These are phyloP conservation scores for Tribolium madens DNA, from an alignment of 1,140 invertebrate species.

Conservation along the genomic window DNA sequence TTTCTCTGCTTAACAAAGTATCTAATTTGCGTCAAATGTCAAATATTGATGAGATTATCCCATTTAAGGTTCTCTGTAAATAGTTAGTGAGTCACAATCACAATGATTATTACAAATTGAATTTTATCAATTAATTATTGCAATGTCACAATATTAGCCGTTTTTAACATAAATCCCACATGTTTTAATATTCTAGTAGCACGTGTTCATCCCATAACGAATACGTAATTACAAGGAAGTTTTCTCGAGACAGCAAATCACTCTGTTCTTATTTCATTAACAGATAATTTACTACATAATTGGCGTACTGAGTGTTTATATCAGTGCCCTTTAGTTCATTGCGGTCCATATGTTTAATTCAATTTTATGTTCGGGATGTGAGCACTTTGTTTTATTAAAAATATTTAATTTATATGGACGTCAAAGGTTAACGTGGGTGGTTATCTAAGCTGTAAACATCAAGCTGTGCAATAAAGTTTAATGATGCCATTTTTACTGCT, in stretches of 20 bases:
- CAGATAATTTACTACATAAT: slow-evolving; percentile 7
- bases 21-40: too few species aligned
- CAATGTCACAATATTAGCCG: not conserved
- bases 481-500: slow-evolving; percentile 12
- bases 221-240: slow-evolving; percentile 2
- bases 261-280: not conserved
- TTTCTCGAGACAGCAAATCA: slow-evolving; percentile 10
- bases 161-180: not conserved
- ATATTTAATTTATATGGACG: not conserved
- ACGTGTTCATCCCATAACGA: not conserved
- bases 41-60: too few species aligned
- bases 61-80: not conserved
- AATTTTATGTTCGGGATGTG: not conserved
- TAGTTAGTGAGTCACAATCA: not conserved
- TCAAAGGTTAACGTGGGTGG: slow-evolving; percentile 30
- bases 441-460: slow-evolving; percentile 10
- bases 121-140: not conserved
- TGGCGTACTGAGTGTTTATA: not conserved
- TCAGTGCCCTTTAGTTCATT: not conserved
- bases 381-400: slow-evolving; percentile 1
- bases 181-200: not conserved
- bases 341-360: slow-evolving; percentile 17
- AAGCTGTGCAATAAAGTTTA: slow-evolving; percentile 23
- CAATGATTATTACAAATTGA: not conserved
- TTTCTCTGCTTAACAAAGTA: too few species aligned